Conservation (phyloP, 1,140 invertebrate genomes). For the Brachystomella parvula region DNA sequence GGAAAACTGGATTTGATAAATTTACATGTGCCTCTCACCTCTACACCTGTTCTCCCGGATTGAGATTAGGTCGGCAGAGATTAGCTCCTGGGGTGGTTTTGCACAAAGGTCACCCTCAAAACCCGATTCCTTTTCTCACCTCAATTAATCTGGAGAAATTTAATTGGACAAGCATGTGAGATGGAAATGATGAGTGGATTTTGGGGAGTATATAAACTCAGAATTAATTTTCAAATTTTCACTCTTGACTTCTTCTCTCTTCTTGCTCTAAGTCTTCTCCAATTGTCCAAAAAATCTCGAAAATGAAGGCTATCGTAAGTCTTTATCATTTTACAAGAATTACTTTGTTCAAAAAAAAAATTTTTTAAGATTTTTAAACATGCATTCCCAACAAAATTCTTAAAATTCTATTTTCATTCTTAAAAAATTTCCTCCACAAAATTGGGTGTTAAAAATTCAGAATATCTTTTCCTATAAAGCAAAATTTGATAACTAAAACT, state of each 20-base stretch:
- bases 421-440: neutral
- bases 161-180: neutral
- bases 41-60: no score
- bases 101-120: slow-evolving; percentile 6
- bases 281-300: neutral
- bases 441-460: neutral
- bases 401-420: no score
- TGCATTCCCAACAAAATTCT: neutral
- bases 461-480: no score
- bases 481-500: no score
- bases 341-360: neutral
- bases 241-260: neutral
- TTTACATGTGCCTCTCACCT: no score
- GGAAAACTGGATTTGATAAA: no score
- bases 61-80: no score
- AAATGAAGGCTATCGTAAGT: slow-evolving; percentile 26
- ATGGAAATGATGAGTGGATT: neutral
- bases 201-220: neutral
- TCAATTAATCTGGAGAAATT: neutral
- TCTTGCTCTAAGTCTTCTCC: neutral
- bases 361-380: neutral
- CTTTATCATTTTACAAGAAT: neutral
- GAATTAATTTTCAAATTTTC: neutral
- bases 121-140: neutral
- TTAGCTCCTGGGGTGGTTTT: no score